A percentile compares a stretch with the other conserved stretches of the same genome.
phyloP scores from a whole-genome alignment of 2,113 vertebrate genomes.

The Saguinus imperator region DNA sequence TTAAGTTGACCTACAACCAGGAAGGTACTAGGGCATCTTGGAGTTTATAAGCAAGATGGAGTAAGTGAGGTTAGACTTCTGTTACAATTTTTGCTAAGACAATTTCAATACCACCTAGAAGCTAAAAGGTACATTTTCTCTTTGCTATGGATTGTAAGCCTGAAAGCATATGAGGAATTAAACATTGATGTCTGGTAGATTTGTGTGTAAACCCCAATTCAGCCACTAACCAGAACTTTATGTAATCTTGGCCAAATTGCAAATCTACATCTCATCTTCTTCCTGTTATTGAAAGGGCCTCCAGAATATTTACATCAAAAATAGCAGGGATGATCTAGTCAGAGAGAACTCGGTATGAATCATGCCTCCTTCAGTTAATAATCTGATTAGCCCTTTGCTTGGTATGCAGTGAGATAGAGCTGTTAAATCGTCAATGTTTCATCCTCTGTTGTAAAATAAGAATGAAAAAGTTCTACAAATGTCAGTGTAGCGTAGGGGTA shows the following conservation, averaged over 20 bases:
- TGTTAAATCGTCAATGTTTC: background rate
- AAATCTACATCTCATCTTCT: background rate
- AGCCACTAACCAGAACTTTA: background rate
- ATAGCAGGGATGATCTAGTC: background rate
- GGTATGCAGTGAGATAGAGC: background rate
- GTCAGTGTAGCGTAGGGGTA: background rate
- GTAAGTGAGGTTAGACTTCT: no score
- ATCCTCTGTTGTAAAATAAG: background rate
- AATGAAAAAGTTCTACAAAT: background rate
- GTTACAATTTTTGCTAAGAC: no score
- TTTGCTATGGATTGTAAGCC: background rate
- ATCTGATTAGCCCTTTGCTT: background rate
- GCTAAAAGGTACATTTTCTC: background rate
- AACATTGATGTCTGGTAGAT: background rate
- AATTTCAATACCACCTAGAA: background rate
- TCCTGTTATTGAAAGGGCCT: background rate
- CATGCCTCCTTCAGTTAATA: background rate
- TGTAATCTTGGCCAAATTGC: background rate
- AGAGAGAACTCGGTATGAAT: background rate
- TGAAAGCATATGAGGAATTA: background rate
- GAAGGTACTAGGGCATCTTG: no score
- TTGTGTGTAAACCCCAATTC: background rate
- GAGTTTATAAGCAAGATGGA: no score
- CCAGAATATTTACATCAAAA: background rate
- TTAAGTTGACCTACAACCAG: no score